These are phyloP conservation scores for Calameuta filiformis DNA, from an alignment of 2,888 invertebrate species.

Conservation along the genomic window DNA sequence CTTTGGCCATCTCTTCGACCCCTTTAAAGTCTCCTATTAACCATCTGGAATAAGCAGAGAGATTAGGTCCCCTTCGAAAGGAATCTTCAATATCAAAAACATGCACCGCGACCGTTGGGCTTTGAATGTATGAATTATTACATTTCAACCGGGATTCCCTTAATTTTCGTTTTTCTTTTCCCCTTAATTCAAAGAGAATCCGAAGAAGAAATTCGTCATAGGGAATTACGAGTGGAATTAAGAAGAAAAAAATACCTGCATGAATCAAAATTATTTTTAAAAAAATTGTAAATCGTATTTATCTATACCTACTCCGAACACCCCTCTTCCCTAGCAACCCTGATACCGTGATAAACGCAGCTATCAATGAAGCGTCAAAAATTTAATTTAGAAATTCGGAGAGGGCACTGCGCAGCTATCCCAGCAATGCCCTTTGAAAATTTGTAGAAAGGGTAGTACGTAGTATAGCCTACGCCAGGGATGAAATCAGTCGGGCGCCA, in stretches of 20 bases:
- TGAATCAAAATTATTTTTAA: background rate
- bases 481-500: background rate
- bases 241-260: background rate
- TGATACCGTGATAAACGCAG: background rate
- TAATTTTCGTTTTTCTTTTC: background rate
- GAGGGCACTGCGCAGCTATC: background rate
- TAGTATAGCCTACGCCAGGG: background rate
- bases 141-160: slow-evolving; percentile 40
- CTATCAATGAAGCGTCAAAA: background rate
- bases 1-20: background rate
- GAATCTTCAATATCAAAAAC: slow-evolving; percentile 45
- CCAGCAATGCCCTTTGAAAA: background rate
- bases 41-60: background rate
- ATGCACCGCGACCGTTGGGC: slow-evolving; percentile 33
- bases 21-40: background rate
- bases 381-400: background rate
- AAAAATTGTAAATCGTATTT: background rate
- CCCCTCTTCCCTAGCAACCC: background rate
- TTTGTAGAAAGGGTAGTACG: background rate
- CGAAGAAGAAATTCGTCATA: background rate
- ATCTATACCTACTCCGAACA: too few species aligned
- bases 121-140: slow-evolving; percentile 46
- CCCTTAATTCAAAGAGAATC: background rate
- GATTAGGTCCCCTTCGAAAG: slow-evolving; percentile 14
- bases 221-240: background rate